A percentile compares a stretch with the other conserved stretches of the same genome.
Conservation (phyloP, 1,140 invertebrate genomes). For the Pseudoatta argentina region DNA sequence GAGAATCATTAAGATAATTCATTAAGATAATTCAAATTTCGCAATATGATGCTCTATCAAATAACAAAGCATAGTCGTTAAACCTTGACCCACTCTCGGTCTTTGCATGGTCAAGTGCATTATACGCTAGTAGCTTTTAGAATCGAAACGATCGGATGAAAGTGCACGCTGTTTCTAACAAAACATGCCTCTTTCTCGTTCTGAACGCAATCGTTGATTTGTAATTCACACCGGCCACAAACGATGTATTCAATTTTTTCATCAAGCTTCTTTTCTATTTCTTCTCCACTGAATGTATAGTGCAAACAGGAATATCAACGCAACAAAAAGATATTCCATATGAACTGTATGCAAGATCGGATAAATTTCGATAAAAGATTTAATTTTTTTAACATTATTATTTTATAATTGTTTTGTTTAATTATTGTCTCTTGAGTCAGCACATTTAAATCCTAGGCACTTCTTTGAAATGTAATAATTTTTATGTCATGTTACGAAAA, state of each 20-base stretch:
- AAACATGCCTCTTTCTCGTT: not conserved
- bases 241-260: not conserved
- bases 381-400: not conserved
- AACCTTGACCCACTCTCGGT: conserved; percentile 68
- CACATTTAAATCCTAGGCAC: not conserved
- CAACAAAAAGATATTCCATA: conserved; percentile 49
- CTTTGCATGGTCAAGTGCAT: conserved; percentile 67
- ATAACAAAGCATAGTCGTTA: conserved; percentile 35
- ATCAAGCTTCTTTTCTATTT: not conserved
- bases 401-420: conserved; percentile 2
- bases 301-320: conserved; percentile 51
- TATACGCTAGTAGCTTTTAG: conserved; percentile 59
- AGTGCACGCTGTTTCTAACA: conserved; percentile 17
- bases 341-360: not conserved
- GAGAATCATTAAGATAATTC: not conserved
- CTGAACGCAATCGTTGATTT: not conserved
- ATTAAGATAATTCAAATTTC: not conserved
- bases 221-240: not conserved
- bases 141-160: conserved; percentile 63
- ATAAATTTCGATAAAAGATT: not conserved
- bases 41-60: not conserved
- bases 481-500: not conserved
- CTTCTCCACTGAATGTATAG: conserved; percentile 6
- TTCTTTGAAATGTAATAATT: not conserved
- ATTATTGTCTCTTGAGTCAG: not conserved